These are phyloP conservation scores for Malurus leucopterus DNA, from an alignment of 2,797 vertebrate genomes.

Conservation along the genomic window DNA sequence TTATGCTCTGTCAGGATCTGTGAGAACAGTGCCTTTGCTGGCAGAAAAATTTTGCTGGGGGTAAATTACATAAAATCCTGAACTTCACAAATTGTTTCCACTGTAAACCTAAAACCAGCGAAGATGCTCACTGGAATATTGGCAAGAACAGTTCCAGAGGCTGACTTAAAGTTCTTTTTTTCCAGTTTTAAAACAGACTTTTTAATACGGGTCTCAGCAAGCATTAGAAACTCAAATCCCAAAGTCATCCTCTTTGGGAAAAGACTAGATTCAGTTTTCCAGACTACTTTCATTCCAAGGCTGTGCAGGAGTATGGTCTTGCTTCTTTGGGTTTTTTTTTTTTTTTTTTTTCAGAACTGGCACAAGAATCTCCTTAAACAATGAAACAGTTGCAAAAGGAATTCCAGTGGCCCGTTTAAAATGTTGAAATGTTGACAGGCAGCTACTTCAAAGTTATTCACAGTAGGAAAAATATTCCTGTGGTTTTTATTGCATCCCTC, in stretches of 20 bases:
- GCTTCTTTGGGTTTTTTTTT: background rate
- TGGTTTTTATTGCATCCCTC: background rate
- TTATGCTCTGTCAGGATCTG: background rate
- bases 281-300: background rate
- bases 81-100: background rate
- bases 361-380: background rate
- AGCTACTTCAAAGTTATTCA: background rate
- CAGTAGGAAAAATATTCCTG: background rate
- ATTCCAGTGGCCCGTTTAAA: background rate
- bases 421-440: background rate
- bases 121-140: background rate
- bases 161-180: background rate
- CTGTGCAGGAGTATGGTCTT: rapidly evolving
- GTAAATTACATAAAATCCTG: background rate
- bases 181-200: background rate
- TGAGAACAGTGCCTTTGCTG: background rate
- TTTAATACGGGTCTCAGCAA: background rate
- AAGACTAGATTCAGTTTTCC: background rate
- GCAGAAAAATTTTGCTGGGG: background rate
- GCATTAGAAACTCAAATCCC: background rate
- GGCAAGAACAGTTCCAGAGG: background rate
- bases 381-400: background rate
- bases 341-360: background rate
- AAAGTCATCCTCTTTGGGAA: background rate
- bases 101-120: background rate